A percentile compares a stretch with the other conserved stretches of the same genome.
Conservation (phyloP, 2,113 vertebrate species). For the Semicossyphus pulcher region DNA sequence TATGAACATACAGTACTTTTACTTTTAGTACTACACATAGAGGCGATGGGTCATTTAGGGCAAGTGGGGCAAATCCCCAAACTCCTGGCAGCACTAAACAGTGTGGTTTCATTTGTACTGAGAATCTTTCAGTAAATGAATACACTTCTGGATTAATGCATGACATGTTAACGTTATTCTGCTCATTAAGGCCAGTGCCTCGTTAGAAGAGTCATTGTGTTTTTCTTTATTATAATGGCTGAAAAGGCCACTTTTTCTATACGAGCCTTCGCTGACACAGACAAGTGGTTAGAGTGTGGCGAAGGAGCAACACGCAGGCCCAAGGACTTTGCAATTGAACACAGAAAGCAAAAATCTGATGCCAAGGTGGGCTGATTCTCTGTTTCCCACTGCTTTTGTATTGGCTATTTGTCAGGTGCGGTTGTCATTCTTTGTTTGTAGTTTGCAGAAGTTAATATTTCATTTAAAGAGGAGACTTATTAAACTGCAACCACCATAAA, state of each 20-base stretch:
- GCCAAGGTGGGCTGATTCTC: neutral
- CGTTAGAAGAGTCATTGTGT: neutral
- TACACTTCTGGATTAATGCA: neutral
- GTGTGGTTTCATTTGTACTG: neutral
- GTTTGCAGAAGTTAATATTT: neutral
- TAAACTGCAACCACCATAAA: neutral
- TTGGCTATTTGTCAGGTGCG: neutral
- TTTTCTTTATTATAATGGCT: neutral
- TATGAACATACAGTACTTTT: slow-evolving; percentile 82
- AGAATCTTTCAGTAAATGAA: neutral
- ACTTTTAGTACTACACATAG: slow-evolving; percentile 85
- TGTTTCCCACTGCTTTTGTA: no score
- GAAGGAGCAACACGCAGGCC: neutral
- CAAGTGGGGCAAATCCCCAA: neutral
- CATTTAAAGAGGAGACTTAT: neutral
- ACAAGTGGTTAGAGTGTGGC: neutral
- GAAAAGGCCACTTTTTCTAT: neutral
- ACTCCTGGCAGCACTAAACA: neutral
- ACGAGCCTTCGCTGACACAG: neutral
- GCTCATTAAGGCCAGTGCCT: neutral
- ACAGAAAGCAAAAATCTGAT: neutral
- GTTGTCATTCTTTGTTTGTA: neutral
- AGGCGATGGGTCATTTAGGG: neutral
- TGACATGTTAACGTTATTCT: neutral
- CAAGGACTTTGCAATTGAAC: neutral